Conservation (phyloP, 2,113 vertebrate species). For the Thamnophis sirtalis region DNA sequence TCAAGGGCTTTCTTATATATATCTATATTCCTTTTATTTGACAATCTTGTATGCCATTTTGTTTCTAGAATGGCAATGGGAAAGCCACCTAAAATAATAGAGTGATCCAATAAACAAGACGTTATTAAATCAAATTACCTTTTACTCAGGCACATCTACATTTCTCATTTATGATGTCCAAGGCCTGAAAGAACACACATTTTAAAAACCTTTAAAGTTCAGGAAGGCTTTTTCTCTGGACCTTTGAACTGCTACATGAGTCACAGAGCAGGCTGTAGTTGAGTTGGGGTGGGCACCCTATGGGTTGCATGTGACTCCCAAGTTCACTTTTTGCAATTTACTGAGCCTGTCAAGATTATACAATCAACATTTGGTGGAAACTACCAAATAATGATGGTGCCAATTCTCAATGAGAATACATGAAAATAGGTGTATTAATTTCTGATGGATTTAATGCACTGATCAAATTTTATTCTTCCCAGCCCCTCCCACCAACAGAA, state of each 20-base stretch:
- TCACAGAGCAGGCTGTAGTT: background rate
- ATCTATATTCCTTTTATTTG: constrained; percentile 20
- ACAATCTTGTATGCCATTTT: constrained; percentile 43
- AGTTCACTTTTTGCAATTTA: background rate
- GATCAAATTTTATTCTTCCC: background rate
- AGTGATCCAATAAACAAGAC: background rate
- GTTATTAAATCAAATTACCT: background rate
- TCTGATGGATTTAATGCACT: background rate
- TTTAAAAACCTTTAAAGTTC: background rate
- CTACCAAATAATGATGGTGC: background rate
- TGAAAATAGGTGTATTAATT: background rate
- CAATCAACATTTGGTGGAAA: background rate
- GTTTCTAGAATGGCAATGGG: constrained; percentile 23
- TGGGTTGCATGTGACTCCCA: background rate
- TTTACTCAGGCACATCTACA: background rate
- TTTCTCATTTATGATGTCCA: background rate
- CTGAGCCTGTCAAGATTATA: background rate
- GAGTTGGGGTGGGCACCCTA: background rate
- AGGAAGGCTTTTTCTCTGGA: background rate
- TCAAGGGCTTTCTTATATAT: constrained; percentile 55
- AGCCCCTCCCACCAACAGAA: background rate
- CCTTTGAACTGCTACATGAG: background rate
- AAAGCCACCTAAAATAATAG: constrained; percentile 56
- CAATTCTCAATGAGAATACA: background rate
- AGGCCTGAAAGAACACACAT: background rate